Evolutionary conservation across 2,113 vertebrate genomes (phyloP).

Genomic region (Gulo gulo): DNA sequence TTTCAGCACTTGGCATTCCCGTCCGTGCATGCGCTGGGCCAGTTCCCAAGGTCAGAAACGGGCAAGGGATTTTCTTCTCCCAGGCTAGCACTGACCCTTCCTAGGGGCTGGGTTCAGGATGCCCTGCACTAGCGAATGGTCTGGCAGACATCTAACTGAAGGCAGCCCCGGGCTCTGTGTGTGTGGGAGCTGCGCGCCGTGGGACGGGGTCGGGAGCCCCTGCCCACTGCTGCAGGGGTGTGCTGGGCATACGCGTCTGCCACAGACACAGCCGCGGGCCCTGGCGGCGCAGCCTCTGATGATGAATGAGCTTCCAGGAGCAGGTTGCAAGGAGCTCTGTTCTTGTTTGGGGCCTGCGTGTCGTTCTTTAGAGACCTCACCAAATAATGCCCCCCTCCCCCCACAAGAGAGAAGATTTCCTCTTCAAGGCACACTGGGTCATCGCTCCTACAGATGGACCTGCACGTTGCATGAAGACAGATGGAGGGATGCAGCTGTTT

Average conservation of each 20-base stretch:
- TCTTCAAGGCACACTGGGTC: background rate
- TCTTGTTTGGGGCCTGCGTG: rapidly evolving
- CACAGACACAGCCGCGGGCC: rapidly evolving
- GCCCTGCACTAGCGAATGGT: background rate
- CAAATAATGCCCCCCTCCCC: rapidly evolving
- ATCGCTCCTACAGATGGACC: rapidly evolving
- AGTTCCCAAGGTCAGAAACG: conserved; percentile 58
- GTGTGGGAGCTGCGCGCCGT: rapidly evolving
- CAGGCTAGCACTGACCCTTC: background rate
- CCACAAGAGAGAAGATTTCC: background rate
- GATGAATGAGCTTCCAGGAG: background rate
- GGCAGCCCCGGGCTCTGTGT: background rate
- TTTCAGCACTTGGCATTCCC: conserved; percentile 66
- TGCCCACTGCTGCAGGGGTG: background rate
- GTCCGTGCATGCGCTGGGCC: background rate
- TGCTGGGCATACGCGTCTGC: background rate
- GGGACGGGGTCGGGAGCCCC: background rate
- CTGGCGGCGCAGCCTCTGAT: rapidly evolving
- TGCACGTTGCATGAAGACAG: background rate
- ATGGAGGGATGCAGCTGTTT: rapidly evolving
- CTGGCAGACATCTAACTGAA: rapidly evolving
- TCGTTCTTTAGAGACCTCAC: rapidly evolving
- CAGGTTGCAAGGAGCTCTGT: background rate
- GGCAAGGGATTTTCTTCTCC: background rate
- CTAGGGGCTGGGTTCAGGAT: rapidly evolving